Percentiles rank a stretch among this genome's conserved stretches.
Conservation (phyloP, 2,797 vertebrate genomes). For the Enteromius argenteus region DNA sequence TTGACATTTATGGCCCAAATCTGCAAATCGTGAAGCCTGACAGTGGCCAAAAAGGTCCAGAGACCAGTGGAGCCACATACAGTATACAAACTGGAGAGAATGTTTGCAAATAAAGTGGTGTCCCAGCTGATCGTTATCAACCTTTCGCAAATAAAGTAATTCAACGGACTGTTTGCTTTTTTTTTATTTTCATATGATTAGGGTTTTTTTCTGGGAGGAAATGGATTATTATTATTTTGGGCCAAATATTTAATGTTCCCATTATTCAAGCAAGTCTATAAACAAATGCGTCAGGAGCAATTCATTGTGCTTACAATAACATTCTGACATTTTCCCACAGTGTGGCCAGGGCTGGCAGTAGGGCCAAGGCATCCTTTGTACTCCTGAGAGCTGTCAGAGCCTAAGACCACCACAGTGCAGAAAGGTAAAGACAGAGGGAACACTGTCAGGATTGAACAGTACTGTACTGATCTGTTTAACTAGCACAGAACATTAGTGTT, state of each 20-base stretch:
- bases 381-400: constrained; percentile 66
- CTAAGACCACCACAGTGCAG: constrained; percentile 66
- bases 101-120: constrained; percentile 64
- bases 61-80: constrained; percentile 56
- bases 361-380: constrained; percentile 52
- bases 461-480: constrained; percentile 23
- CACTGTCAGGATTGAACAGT: constrained; percentile 23
- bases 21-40: constrained; percentile 42
- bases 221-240: constrained; percentile 79
- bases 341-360: constrained; percentile 69
- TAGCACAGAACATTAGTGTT: constrained; percentile 40
- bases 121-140: constrained; percentile 69
- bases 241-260: constrained; percentile 85
- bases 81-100: constrained; percentile 67
- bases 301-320: constrained; percentile 80
- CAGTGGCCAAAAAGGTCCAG: constrained; percentile 46
- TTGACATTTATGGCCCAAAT: constrained; percentile 43
- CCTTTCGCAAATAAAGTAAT: constrained; percentile 66
- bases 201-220: constrained; percentile 72
- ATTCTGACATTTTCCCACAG: constrained; percentile 78
- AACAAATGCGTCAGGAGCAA: constrained; percentile 81
- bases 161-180: constrained; percentile 73
- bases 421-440: constrained; percentile 37
- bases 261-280: constrained; percentile 79
- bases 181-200: constrained; percentile 71